A percentile compares a stretch with the other conserved stretches of the same genome.
These are phyloP conservation scores for Zootermopsis nevadensis DNA, from an alignment of 2,888 invertebrate genomes.

Conservation along the genomic window DNA sequence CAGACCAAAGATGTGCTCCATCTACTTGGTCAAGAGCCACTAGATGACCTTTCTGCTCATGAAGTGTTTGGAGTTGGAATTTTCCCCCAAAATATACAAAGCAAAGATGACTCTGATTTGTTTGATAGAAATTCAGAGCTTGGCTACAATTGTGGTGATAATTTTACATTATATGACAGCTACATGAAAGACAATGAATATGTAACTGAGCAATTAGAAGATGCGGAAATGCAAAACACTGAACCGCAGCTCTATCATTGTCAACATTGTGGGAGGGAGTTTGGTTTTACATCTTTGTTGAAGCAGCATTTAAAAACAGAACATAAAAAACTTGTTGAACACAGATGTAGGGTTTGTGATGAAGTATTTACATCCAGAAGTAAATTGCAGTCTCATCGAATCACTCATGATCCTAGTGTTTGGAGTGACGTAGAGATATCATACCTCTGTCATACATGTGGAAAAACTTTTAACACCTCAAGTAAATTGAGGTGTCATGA, in stretches of 20 bases:
- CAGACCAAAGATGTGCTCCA: background rate
- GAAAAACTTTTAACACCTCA: constrained; percentile 29
- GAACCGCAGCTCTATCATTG: background rate
- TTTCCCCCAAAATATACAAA: background rate
- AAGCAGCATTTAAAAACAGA: constrained; percentile 21
- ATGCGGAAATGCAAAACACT: background rate
- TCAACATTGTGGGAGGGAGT: constrained; percentile 19
- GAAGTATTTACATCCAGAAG: constrained; percentile 19
- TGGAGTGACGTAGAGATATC: constrained; percentile 22
- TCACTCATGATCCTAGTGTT: constrained; percentile 11
- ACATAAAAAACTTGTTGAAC: constrained; percentile 2
- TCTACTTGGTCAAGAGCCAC: background rate
- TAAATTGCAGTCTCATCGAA: constrained; percentile 27
- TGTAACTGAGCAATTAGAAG: background rate
- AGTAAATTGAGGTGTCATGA: constrained; percentile 36
- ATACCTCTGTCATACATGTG: constrained; percentile 34
- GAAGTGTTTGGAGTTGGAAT: constrained; percentile 17
- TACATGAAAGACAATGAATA: background rate
- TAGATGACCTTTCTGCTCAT: constrained; percentile 37
- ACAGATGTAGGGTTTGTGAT: constrained; percentile 25
- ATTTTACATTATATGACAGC: background rate
- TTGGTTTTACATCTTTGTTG: background rate
- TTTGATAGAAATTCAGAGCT: background rate
- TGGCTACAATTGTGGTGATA: background rate
- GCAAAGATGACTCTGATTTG: background rate